Percentiles rank a stretch among this genome's conserved stretches.
These are phyloP conservation scores for Conchocele bisecta DNA, from an alignment of 2,888 invertebrate species.

Conservation along the genomic window DNA sequence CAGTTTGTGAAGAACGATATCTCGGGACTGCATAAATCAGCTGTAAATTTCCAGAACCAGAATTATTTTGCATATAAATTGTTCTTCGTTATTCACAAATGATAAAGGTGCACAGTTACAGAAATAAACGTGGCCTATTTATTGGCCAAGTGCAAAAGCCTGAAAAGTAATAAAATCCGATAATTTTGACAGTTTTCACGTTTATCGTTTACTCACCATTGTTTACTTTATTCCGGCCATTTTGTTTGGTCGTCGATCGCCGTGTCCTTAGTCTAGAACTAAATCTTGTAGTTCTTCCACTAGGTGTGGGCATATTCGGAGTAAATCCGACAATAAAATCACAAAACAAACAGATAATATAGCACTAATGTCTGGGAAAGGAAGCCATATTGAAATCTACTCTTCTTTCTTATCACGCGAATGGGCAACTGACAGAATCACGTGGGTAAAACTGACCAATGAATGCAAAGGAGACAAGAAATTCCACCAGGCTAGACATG, in stretches of 20 bases:
- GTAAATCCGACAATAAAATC: conserved; percentile 11
- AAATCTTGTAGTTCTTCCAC: conserved; percentile 71
- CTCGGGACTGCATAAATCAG: too few species aligned
- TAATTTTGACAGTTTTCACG: too few species aligned
- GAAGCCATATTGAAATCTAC: conserved; percentile 77
- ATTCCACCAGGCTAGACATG: conserved; percentile 52
- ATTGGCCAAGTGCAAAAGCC: too few species aligned
- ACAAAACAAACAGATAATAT: conserved; percentile 42
- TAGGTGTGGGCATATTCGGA: conserved; percentile 69
- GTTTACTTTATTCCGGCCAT: conserved; percentile 46
- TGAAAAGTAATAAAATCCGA: too few species aligned
- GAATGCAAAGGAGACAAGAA: conserved; percentile 39
- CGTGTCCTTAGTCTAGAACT: conserved; percentile 63
- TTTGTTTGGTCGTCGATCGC: conserved; percentile 52
- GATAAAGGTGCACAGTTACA: too few species aligned
- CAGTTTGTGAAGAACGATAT: too few species aligned
- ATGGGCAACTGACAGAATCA: conserved; percentile 66
- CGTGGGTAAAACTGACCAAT: conserved; percentile 57
- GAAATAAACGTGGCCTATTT: too few species aligned
- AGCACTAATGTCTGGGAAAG: conserved; percentile 46
- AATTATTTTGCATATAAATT: too few species aligned
- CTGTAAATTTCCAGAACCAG: too few species aligned
- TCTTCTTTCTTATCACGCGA: conserved; percentile 61
- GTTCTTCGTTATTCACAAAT: too few species aligned
- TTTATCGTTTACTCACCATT: conserved; percentile 54